Conservation (phyloP, 30 jellyfish, hydroid and myxozoan genomes). For the Catostylus mosaicus region DNA sequence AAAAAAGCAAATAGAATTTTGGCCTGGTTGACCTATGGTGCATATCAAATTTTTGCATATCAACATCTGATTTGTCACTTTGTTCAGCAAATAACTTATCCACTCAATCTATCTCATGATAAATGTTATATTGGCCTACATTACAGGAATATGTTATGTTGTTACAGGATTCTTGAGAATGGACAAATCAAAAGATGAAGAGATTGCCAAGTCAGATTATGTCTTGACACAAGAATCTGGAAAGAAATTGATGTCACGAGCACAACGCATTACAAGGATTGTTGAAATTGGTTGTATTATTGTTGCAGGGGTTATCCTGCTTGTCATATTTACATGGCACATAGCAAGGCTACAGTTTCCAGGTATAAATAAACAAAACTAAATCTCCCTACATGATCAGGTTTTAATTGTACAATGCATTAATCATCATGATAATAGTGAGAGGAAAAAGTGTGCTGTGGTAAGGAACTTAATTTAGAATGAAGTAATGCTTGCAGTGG, state of each 20-base stretch:
- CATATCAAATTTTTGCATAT: no score
- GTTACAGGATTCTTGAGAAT: no score
- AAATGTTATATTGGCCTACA: no score
- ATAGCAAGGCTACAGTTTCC: constrained; percentile 19
- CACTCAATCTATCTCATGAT: no score
- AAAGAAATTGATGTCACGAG: neutral
- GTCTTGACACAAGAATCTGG: neutral
- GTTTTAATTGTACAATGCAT: neutral
- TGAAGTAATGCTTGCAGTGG: no score
- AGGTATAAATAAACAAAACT: neutral
- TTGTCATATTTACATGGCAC: constrained; percentile 26
- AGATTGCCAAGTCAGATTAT: neutral
- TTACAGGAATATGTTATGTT: no score
- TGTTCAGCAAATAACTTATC: no score
- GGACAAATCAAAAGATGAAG: neutral
- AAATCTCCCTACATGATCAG: neutral
- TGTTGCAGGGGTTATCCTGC: constrained; percentile 21
- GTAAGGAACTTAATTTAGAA: neutral
- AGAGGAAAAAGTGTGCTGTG: neutral
- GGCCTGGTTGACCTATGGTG: no score
- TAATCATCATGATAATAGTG: neutral
- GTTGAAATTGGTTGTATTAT: neutral
- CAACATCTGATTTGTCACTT: no score
- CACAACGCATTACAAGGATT: constrained; percentile 25
- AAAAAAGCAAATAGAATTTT: no score